Evolutionary conservation across 2,797 vertebrate species (phyloP).

Genomic region (Myotis pilosus): DNA sequence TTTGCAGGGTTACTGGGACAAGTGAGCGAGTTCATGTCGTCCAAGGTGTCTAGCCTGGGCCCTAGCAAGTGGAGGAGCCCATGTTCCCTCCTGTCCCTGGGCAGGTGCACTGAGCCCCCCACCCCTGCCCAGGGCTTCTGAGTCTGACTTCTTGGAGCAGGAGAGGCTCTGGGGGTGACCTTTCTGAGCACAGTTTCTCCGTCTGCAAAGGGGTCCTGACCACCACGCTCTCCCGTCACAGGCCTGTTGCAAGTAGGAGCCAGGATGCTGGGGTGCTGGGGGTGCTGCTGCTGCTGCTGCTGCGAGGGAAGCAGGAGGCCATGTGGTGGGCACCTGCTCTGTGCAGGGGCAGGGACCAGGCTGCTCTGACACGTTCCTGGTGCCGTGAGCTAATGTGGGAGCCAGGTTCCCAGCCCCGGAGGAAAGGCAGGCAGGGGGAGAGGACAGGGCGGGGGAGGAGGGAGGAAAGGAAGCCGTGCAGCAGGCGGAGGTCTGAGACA

Average conservation of each 20-base stretch:
- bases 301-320: background rate
- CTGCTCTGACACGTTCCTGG: background rate
- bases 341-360: background rate
- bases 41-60: background rate
- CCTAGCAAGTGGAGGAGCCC: background rate
- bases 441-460: accelerated
- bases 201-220: background rate
- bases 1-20: background rate
- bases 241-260: background rate
- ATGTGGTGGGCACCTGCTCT: background rate
- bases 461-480: background rate
- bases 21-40: background rate
- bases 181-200: background rate
- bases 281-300: background rate
- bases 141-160: background rate
- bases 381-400: background rate
- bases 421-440: background rate
- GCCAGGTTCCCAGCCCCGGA: background rate
- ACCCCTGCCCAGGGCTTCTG: background rate
- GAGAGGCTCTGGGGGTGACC: background rate
- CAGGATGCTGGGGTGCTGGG: background rate
- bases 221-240: background rate
- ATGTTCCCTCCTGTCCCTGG: background rate
- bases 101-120: background rate
- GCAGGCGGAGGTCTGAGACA: background rate